phyloP scores from a whole-genome alignment of 1,140 invertebrate species.

The Calephelis nemesis region DNA sequence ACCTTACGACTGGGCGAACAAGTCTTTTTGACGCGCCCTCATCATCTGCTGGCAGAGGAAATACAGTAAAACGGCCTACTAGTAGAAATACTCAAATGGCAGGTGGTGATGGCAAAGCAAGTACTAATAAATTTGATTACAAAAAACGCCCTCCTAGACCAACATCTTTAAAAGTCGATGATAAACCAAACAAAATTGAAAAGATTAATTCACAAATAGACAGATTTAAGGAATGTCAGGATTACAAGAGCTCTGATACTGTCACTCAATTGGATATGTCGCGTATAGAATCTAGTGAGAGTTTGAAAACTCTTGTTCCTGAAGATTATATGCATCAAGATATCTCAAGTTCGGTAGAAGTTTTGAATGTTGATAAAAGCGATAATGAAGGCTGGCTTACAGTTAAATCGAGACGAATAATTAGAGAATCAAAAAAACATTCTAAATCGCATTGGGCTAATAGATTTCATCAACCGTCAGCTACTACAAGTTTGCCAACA shows the following conservation, averaged over 20 bases:
- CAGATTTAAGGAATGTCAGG: slow-evolving; percentile 57
- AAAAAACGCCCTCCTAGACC: slow-evolving; percentile 58
- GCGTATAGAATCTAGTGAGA: slow-evolving; percentile 74
- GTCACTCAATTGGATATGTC: slow-evolving; percentile 74
- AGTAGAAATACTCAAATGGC: slow-evolving; percentile 48
- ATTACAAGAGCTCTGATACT: slow-evolving; percentile 78
- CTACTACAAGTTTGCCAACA: slow-evolving; percentile 83
- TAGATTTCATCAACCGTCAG: slow-evolving; percentile 83
- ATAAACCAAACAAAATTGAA: slow-evolving; percentile 54
- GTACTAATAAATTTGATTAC: slow-evolving; percentile 42
- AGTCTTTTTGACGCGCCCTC: slow-evolving; percentile 63
- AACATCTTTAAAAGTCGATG: slow-evolving; percentile 52
- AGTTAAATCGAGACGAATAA: slow-evolving; percentile 81
- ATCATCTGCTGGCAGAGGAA: slow-evolving; percentile 38
- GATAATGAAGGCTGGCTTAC: slow-evolving; percentile 84
- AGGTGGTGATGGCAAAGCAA: slow-evolving; percentile 53
- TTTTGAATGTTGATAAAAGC: slow-evolving; percentile 72
- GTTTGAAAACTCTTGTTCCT: slow-evolving; percentile 73
- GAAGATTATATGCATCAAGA: slow-evolving; percentile 69
- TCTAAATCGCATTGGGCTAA: slow-evolving; percentile 82
- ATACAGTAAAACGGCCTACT: slow-evolving; percentile 45
- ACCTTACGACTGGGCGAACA: slow-evolving; percentile 71
- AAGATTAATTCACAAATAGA: slow-evolving; percentile 42
- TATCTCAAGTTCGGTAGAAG: slow-evolving; percentile 80
- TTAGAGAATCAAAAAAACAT: slow-evolving; percentile 73